Evolutionary conservation across 35 echinoderm and acorn worm species (phyloP).

Genomic region (Stichopus chloronotus): DNA sequence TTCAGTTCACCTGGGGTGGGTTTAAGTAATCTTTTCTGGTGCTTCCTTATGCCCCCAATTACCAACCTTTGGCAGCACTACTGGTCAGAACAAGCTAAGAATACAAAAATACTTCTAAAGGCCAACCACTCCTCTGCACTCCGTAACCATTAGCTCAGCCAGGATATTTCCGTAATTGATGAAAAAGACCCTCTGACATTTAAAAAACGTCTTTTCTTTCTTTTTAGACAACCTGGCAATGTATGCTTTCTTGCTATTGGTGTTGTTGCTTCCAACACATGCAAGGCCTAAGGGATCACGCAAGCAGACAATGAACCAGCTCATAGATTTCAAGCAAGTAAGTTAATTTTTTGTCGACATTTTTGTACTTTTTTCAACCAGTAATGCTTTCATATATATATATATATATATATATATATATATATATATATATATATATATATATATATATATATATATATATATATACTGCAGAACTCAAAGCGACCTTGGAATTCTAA

Average conservation of each 20-base stretch:
- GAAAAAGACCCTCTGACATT: not conserved
- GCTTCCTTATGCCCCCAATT: not conserved
- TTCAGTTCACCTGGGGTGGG: too few relatives aligned
- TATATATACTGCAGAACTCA: too few relatives aligned
- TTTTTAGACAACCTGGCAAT: not conserved
- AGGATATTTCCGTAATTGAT: not conserved
- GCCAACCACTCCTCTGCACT: not conserved
- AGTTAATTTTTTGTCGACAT: not conserved
- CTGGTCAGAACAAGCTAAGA: conserved; percentile 8
- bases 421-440: too few relatives aligned
- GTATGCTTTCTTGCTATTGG: not conserved
- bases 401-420: too few relatives aligned
- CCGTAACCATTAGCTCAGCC: not conserved
- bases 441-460: too few relatives aligned
- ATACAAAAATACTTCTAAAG: not conserved
- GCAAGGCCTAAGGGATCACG: not conserved
- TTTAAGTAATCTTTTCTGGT: not conserved
- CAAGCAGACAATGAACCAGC: not conserved
- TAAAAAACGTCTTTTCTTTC: not conserved
- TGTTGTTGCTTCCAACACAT: not conserved
- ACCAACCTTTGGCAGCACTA: not conserved
- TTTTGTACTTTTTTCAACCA: not conserved
- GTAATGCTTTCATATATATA: too few relatives aligned
- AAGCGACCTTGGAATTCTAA: too few relatives aligned
- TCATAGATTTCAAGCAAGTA: not conserved